phyloP scores from a whole-genome alignment of 2,888 invertebrate species.

The Campoplex nolae region DNA sequence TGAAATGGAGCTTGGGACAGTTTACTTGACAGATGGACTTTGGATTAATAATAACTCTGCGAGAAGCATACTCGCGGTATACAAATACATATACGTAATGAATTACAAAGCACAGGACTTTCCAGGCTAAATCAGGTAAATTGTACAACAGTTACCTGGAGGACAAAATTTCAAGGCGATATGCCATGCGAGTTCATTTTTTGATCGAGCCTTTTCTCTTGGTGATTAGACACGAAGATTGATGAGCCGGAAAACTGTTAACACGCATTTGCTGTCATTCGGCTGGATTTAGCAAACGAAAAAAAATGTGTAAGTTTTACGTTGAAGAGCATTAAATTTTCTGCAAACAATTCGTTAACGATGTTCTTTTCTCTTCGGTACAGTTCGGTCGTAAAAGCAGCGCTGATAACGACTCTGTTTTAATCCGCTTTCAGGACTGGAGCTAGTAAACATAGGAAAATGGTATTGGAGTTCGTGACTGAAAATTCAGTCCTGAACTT shows the following conservation, averaged over 20 bases:
- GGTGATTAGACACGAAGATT: neutral
- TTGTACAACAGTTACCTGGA: neutral
- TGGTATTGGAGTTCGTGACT: neutral
- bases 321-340: neutral
- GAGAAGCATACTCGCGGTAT: conserved; percentile 8
- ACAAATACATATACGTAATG: neutral
- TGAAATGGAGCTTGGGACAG: conserved; percentile 55
- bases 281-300: neutral
- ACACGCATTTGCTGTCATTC: neutral
- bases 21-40: conserved; percentile 75
- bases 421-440: neutral
- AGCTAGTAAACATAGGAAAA: neutral
- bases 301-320: neutral
- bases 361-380: neutral
- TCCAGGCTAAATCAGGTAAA: neutral
- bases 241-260: neutral
- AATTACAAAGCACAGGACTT: neutral
- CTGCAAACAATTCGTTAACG: neutral
- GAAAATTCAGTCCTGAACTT: neutral
- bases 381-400: neutral
- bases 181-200: neutral
- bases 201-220: neutral
- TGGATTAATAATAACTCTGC: conserved; percentile 77
- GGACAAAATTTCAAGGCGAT: neutral
- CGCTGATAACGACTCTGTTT: neutral